These are phyloP conservation scores for Bujurquina vittata DNA, from an alignment of 2,113 vertebrate genomes.

Conservation along the genomic window DNA sequence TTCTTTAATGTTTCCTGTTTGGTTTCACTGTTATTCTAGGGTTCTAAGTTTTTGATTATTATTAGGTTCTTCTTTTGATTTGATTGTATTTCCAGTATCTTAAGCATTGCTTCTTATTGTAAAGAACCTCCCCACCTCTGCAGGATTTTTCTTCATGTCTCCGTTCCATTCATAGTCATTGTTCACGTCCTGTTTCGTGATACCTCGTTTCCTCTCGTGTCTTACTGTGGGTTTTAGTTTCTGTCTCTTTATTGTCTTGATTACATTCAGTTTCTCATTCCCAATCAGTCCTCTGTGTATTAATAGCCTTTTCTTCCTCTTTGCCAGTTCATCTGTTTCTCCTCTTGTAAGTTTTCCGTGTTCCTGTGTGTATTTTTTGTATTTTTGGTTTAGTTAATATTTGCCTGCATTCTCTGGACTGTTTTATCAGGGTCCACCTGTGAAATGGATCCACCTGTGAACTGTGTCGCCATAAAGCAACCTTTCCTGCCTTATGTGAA, in stretches of 20 bases:
- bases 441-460: background rate
- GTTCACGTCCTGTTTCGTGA: background rate
- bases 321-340: background rate
- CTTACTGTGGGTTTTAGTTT: background rate
- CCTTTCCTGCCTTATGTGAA: background rate
- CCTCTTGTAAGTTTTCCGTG: background rate
- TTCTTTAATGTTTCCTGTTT: background rate
- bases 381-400: no score
- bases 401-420: background rate
- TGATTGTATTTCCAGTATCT: background rate
- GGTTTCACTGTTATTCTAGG: background rate
- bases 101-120: background rate
- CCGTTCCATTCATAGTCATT: no score
- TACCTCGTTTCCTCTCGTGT: background rate
- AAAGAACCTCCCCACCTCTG: no score
- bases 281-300: background rate
- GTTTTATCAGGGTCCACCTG: no score
- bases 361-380: background rate
- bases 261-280: background rate
- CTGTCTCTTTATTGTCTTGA: background rate
- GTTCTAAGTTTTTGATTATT: background rate
- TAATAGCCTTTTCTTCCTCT: background rate
- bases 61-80: background rate
- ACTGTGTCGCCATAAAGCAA: background rate
- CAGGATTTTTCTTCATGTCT: no score